Conservation (phyloP, 37 sponge, comb jelly and placozoan species). For the Theonella swinhoei region DNA sequence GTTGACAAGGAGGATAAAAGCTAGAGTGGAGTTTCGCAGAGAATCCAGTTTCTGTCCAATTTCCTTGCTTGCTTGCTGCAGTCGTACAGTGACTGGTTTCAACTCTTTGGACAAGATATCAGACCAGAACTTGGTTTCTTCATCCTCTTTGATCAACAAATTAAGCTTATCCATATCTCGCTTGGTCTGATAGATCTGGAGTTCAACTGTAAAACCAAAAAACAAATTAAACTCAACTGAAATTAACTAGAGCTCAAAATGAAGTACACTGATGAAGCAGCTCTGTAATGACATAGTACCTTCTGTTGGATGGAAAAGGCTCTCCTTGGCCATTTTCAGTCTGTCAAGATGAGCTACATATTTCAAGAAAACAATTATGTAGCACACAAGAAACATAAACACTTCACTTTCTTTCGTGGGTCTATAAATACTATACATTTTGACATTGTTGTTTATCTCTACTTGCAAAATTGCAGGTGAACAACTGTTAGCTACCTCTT, state of each 20-base stretch:
- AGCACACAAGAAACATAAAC: background rate
- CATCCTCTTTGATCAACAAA: background rate
- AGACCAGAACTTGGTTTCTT: conserved; percentile 58
- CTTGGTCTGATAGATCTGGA: conserved; percentile 42
- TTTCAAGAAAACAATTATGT: background rate
- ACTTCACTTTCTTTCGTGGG: too few species aligned
- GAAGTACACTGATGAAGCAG: too few species aligned
- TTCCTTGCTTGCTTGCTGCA: conserved; percentile 30
- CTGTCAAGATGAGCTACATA: conserved; percentile 46
- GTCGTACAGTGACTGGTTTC: conserved; percentile 38
- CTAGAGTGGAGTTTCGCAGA: conserved; percentile 41
- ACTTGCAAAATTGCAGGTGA: too few species aligned
- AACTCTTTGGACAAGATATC: conserved; percentile 19
- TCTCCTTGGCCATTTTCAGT: conserved; percentile 1
- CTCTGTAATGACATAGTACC: background rate
- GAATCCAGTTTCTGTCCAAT: conserved; percentile 7
- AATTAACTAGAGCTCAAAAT: too few species aligned
- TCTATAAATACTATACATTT: too few species aligned
- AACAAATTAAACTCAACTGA: too few species aligned
- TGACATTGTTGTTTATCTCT: too few species aligned
- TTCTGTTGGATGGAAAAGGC: conserved; percentile 25
- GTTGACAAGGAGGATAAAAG: conserved; percentile 44
- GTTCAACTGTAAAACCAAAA: conserved; percentile 37
- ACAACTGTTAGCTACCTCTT: conserved; percentile 36
- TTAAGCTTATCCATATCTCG: conserved; percentile 11